A percentile compares a stretch with the other conserved stretches of the same genome.
Conservation (phyloP, 35 echinoderm and acorn worm genomes). For the Amphiura filiformis region DNA sequence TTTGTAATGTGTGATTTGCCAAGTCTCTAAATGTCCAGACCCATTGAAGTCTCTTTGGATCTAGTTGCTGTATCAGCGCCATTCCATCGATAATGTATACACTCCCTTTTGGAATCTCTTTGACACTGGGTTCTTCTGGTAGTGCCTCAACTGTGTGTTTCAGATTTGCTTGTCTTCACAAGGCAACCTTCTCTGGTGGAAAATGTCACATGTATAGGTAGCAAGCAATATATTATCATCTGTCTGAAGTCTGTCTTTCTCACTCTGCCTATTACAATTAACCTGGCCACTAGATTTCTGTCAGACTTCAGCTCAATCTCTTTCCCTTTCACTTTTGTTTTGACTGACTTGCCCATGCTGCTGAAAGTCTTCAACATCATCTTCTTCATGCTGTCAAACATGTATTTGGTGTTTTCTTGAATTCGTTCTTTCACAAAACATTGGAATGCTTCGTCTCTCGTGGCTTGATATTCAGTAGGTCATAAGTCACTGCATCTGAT, state of each 20-base stretch:
- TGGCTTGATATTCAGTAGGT: conserved; percentile 17
- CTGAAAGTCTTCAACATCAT: conserved; percentile 37
- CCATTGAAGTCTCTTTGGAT: no score
- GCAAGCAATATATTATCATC: conserved; percentile 38
- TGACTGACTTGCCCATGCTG: conserved; percentile 22
- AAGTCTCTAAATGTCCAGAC: conserved; percentile 36
- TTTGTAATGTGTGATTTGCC: conserved; percentile 14
- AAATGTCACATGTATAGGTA: conserved; percentile 50
- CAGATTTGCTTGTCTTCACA: conserved; percentile 57
- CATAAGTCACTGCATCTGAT: conserved; percentile 3
- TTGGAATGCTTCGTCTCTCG: conserved; percentile 18
- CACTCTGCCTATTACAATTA: conserved; percentile 36
- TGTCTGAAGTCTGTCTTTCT: conserved; percentile 38
- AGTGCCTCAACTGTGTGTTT: conserved; percentile 28
- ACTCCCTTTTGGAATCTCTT: conserved; percentile 22
- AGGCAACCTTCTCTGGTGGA: no score
- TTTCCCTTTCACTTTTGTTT: conserved; percentile 36
- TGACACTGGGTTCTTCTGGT: conserved; percentile 19
- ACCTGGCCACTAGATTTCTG: conserved; percentile 36
- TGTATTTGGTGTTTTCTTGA: conserved; percentile 10
- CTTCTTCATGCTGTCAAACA: conserved; percentile 24
- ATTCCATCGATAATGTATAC: no score
- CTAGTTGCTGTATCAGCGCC: no score
- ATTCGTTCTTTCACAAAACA: conserved; percentile 30
- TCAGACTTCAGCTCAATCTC: conserved; percentile 38